Evolutionary conservation across 2,797 vertebrate species (phyloP), one percentile per base, ranked within the genome.

Genomic region (Amphiprion clarkii): DNA sequence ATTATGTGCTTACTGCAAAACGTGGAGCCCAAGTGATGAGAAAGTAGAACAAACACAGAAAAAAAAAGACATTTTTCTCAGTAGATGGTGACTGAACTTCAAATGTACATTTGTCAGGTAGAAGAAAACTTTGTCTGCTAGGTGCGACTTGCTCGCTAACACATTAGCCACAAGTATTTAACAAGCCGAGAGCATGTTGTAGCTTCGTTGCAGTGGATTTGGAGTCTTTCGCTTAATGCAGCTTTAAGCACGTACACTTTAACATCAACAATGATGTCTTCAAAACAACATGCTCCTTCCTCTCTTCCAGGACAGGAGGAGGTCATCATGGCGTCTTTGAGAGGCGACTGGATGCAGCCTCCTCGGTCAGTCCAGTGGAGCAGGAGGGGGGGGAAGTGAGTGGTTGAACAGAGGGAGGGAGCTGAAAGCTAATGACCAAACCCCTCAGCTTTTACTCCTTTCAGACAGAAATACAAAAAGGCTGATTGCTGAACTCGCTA

Each of bases 311-410:
- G 84, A 81, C 76, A 84, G 82, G 61, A 83, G 88, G 77, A 79
- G 56, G 87, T 88, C 86, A 80, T 81, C 59, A 31, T 69, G 55
- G 65, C 54, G 62, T 84, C 64, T 75, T 65, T 83, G 17, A 82
- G 79, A 79, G 62, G 78, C 82, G 87, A 27, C 53, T 57, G 56
- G 65, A 79, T 80, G 69, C 70, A 70, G 61, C 63, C 77, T 82
- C 83, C 81, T 83, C 87, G 74, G 84, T 93, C 85, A 86, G 90
- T 93, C 89, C 92, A 93, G 93, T 93, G 92, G 78, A 79, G 78
- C 71, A 74, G 71, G 64, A 55, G 70, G 53, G 74, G 53, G 74
- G 74, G 75, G 77, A 10, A 10, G 33, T 52, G 78, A 93, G 92
- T 90, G 84, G 89, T 92, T 83, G 77, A 79, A 61, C 52, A 61